Base-by-base conservation (phyloP, 1,140 invertebrate species). In the Drosophila mayri region DNA sequence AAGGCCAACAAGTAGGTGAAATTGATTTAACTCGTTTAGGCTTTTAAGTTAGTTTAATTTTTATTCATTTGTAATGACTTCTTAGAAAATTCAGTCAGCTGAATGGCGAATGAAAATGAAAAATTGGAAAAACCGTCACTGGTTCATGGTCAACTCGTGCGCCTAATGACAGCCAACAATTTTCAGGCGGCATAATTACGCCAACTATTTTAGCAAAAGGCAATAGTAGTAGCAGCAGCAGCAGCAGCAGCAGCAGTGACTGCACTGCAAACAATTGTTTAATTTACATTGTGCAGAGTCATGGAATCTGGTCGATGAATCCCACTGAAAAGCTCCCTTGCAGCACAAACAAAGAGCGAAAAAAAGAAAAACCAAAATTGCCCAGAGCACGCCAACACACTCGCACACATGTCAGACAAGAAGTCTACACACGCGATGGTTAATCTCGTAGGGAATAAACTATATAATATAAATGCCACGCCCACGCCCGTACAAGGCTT, bases 141-240 rank as follows among this genome's bases (percentile, higher is more conserved):
- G 85, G 85, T 88, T 88, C 85, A 88, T 67, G 85, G 85, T 72
- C 85, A 88, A 85, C 81, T 88, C 85, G 85, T 88, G 85, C 86
- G 73, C 60, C 63, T 90, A 88, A 88, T 88, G 70, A 72, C 73
- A 64, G 76, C 72, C 55, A 79, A 79, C 84, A 50, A 71, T 71
- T 82, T 81, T 65, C 65, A 55, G 72, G 76, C 73, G 52, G 41
- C 68, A 80, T 75, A 75, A 78, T 78, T 74, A 77, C 67, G 76
- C 52, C 67, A 79, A 72, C 62, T 57, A 70, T 44, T 49, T 64
- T 35, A 63, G 40, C 60, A 76, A 59, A 16, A 58, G 18, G 50
- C 8, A 37, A 10, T 11, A 18, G 25, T 20, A 43, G 30, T 25
- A 12, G 28, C 11, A n/a, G 20, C 16, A 37, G 47, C 10, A 28